phyloP scores from a whole-genome alignment of 2,797 vertebrate genomes.

The Trachops cirrhosus region DNA sequence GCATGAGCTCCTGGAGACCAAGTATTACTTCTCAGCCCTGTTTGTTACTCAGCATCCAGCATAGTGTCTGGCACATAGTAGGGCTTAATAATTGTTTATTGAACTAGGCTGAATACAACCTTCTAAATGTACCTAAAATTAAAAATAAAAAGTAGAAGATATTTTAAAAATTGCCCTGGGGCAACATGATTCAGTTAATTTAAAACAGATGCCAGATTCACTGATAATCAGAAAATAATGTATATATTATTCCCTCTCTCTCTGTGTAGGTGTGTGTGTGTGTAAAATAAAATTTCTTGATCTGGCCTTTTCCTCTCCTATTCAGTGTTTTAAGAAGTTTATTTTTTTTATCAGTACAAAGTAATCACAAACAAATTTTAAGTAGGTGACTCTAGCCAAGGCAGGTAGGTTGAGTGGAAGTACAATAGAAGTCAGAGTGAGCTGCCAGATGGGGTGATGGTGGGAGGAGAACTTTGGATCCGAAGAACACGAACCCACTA shows the following conservation, averaged over 20 bases:
- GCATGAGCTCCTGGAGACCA: not conserved
- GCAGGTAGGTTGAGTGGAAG: not conserved
- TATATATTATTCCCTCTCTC: not conserved
- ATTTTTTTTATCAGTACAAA: not conserved
- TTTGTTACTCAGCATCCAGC: not conserved
- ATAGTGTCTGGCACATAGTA: not conserved
- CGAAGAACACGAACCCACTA: constrained; percentile 67
- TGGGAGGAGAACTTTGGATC: constrained; percentile 62
- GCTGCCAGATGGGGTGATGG: constrained; percentile 52
- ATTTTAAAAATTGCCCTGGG: not conserved
- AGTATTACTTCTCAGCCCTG: not conserved
- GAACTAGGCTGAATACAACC: not conserved
- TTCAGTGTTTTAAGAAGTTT: not conserved
- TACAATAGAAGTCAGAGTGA: constrained; percentile 41
- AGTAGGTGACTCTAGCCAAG: not conserved
- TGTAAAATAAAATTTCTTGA: not conserved
- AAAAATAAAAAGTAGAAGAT: not conserved
- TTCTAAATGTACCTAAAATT: not conserved
- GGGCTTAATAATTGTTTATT: not conserved
- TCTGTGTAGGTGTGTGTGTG: too few species aligned
- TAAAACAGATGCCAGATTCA: not conserved
- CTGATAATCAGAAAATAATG: not conserved
- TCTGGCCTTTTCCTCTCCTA: not conserved
- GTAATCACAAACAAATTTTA: not conserved
- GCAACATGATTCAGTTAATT: not conserved